Evolutionary conservation across 2,113 vertebrate genomes (phyloP).

Genomic region (Craseonycteris thonglongyai): DNA sequence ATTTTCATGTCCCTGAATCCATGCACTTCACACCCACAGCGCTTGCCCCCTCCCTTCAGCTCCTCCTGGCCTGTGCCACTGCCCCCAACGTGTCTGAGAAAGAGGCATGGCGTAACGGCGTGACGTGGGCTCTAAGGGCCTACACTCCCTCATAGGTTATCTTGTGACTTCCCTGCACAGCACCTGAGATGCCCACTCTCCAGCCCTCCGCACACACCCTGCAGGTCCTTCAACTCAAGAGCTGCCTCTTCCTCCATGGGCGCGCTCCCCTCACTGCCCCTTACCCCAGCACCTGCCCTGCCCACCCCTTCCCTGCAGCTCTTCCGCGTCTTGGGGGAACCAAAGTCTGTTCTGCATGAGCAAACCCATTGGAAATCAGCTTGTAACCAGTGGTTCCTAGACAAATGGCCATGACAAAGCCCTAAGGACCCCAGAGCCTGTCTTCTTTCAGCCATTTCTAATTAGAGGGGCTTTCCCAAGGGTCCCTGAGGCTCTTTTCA

Average conservation of each 20-base stretch:
- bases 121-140: neutral
- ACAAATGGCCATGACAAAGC: neutral
- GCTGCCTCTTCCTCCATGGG: neutral
- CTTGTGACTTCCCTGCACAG: accelerated
- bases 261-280: neutral
- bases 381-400: neutral
- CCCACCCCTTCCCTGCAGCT: neutral
- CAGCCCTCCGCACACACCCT: neutral
- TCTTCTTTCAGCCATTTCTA: neutral
- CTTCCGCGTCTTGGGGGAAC: neutral
- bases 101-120: neutral
- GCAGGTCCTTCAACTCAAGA: neutral
- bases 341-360: neutral
- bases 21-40: neutral
- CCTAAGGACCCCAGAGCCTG: neutral
- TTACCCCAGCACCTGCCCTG: neutral
- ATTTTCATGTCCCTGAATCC: neutral
- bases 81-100: neutral
- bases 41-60: accelerated
- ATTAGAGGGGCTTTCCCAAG: neutral
- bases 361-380: neutral
- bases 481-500: neutral
- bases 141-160: neutral
- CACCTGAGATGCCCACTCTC: accelerated
- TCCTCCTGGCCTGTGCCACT: neutral